Evolutionary conservation across 1,140 invertebrate genomes (phyloP).

Genomic region (Oryzaephilus surinamensis): DNA sequence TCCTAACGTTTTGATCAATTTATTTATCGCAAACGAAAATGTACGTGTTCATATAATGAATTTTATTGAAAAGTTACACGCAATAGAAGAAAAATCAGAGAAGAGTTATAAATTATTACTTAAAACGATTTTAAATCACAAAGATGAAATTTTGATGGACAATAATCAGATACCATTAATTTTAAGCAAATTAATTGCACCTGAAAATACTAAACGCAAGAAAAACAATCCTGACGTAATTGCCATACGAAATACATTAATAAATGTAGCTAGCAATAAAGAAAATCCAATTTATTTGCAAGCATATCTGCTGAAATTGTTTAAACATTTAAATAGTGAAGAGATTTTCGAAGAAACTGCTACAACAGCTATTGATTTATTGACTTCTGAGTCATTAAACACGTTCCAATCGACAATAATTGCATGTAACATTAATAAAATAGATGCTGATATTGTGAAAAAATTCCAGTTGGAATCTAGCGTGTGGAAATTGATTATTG

Average conservation of each 20-base stretch:
- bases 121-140: constrained; percentile 14
- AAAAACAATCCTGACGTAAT: too few relatives aligned
- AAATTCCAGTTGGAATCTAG: constrained; percentile 22
- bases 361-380: constrained; percentile 30
- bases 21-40: too few relatives aligned
- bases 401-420: too few relatives aligned
- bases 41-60: too few relatives aligned
- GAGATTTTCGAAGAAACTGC: constrained; percentile 37
- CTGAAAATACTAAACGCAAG: constrained; percentile 14
- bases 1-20: too few relatives aligned
- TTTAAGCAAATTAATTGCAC: constrained; percentile 42
- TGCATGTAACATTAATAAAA: too few relatives aligned
- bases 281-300: constrained; percentile 36
- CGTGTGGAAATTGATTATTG: constrained; percentile 37
- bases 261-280: constrained; percentile 26
- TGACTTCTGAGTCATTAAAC: too few relatives aligned
- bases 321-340: constrained; percentile 44
- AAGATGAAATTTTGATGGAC: constrained; percentile 49
- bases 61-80: too few relatives aligned
- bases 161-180: constrained; percentile 46
- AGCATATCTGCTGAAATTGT: constrained; percentile 37
- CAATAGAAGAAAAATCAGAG: too few relatives aligned
- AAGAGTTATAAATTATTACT: too few relatives aligned
- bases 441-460: constrained; percentile 11
- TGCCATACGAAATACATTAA: too few relatives aligned